Evolutionary conservation across 2,797 vertebrate species (phyloP).

Genomic region (Centropyge bicolor): DNA sequence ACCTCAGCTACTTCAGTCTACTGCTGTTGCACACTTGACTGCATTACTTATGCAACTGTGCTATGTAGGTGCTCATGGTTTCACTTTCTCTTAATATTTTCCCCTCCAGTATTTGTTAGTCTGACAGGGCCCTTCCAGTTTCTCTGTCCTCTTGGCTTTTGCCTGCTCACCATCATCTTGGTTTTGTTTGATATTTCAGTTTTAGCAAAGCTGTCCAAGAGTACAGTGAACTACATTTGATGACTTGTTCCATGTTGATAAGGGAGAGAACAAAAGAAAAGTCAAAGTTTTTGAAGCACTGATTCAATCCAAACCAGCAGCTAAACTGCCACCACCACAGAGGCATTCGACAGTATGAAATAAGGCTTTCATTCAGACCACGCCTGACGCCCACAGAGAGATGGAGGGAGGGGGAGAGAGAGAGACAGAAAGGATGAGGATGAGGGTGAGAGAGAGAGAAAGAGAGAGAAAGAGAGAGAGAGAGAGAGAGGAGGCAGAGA

Average conservation of each 20-base stretch:
- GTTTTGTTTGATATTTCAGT: too few species aligned
- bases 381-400: constrained; percentile 41
- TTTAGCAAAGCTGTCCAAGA: too few species aligned
- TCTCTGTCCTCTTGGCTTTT: neutral
- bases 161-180: neutral
- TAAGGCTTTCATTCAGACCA: constrained; percentile 64
- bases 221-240: neutral
- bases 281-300: constrained; percentile 5
- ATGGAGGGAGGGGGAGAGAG: neutral
- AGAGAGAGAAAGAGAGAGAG: too few species aligned
- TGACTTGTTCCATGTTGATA: neutral
- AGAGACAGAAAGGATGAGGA: too few species aligned
- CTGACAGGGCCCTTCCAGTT: neutral
- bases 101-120: neutral
- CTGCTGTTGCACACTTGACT: constrained; percentile 11
- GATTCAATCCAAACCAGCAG: constrained; percentile 21
- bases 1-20: neutral
- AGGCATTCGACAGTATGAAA: constrained; percentile 58
- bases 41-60: neutral
- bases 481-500: too few species aligned
- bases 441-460: too few species aligned
- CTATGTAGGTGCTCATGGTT: neutral
- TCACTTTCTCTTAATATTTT: constrained; percentile 15
- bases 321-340: constrained; percentile 14
- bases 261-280: neutral